Evolutionary conservation across 2,888 invertebrate species (phyloP).

Genomic region (Parapristionchus giblindavisi): DNA sequence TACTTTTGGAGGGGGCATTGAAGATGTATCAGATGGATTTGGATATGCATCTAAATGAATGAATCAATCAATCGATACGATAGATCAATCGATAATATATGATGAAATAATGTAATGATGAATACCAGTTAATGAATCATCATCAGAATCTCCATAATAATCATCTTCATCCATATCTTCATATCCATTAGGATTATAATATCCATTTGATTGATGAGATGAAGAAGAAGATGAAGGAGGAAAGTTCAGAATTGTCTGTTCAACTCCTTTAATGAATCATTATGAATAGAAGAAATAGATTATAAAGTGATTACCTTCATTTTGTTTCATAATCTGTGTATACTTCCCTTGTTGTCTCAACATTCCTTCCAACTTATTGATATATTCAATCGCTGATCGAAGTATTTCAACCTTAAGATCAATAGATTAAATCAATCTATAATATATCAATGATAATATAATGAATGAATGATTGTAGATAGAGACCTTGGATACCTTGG

Average conservation of each 20-base stretch:
- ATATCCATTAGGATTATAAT: background rate
- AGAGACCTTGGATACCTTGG: slow-evolving; percentile 78
- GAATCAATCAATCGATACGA: background rate
- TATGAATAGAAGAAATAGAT: background rate
- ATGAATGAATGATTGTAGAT: background rate
- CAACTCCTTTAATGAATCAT: too few species aligned
- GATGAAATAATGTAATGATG: background rate
- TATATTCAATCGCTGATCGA: slow-evolving; percentile 95
- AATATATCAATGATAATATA: background rate
- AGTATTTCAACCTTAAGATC: slow-evolving; percentile 84
- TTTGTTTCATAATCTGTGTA: slow-evolving; percentile 64
- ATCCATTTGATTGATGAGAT: background rate
- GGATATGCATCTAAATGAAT: background rate
- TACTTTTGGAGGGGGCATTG: slow-evolving; percentile 1
- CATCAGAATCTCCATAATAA: background rate
- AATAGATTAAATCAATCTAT: background rate
- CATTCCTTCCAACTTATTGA: slow-evolving; percentile 78
- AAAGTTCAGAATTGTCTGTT: too few species aligned
- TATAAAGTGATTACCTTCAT: slow-evolving; percentile 42
- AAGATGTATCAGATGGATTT: background rate
- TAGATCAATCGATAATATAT: background rate
- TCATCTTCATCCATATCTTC: slow-evolving; percentile 7
- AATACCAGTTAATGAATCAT: background rate
- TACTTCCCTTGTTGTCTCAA: slow-evolving; percentile 65
- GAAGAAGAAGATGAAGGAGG: background rate